Evolutionary conservation across 2,888 invertebrate genomes (phyloP).

Genomic region (Ectropis crepuscularia): DNA sequence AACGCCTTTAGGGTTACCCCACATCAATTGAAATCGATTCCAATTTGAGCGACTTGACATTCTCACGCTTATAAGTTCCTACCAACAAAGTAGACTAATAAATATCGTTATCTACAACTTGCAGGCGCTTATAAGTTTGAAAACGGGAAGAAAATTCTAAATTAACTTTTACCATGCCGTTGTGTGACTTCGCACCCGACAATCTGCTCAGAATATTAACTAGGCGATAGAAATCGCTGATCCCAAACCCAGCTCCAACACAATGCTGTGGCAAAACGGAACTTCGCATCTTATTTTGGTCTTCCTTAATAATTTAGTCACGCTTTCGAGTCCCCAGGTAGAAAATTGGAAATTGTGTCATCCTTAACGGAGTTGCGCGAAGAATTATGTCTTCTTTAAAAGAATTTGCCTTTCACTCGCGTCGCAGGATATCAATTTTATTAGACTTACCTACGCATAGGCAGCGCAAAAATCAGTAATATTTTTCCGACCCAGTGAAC

Average conservation of each 20-base stretch:
- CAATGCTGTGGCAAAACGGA: slow-evolving; percentile 73
- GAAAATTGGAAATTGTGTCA: slow-evolving; percentile 83
- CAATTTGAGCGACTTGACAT: background rate
- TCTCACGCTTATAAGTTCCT: background rate
- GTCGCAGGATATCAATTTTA: slow-evolving; percentile 53
- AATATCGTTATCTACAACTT: slow-evolving; percentile 28
- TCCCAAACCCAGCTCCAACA: slow-evolving; percentile 72
- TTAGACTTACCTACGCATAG: slow-evolving; percentile 50
- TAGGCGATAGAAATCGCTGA: slow-evolving; percentile 77
- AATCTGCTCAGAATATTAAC: slow-evolving; percentile 77
- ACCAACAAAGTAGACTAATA: slow-evolving; percentile 9
- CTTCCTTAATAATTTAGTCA: slow-evolving; percentile 80
- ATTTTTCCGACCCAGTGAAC: slow-evolving; percentile 20
- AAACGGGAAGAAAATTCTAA: slow-evolving; percentile 68
- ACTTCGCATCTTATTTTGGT: slow-evolving; percentile 78
- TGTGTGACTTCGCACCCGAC: slow-evolving; percentile 69
- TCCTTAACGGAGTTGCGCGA: slow-evolving; percentile 65
- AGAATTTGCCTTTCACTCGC: slow-evolving; percentile 51
- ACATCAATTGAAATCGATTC: background rate
- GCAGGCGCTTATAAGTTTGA: slow-evolving; percentile 50
- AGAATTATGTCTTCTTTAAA: slow-evolving; percentile 68
- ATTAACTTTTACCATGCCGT: slow-evolving; percentile 73
- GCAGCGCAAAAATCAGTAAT: slow-evolving; percentile 19
- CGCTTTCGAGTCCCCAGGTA: slow-evolving; percentile 75
- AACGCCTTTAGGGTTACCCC: too few relatives aligned